phyloP scores from a whole-genome alignment of 2,113 vertebrate species.

The Athene noctua region DNA sequence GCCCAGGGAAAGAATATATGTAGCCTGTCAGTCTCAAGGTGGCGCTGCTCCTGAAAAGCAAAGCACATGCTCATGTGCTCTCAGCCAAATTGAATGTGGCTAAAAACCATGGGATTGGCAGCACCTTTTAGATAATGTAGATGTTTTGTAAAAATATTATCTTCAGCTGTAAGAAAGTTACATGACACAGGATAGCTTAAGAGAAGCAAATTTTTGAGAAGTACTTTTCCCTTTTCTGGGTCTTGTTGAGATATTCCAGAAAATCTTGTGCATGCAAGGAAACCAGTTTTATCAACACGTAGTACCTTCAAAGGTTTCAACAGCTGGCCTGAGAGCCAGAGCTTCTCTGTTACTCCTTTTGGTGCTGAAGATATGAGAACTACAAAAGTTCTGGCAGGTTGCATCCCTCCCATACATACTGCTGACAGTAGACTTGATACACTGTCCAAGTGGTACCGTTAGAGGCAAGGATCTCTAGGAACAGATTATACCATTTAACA shows the following conservation, averaged over 20 bases:
- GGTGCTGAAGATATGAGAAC: background rate
- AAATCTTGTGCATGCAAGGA: background rate
- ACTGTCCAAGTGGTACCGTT: fast-evolving
- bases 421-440: background rate
- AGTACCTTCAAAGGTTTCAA: background rate
- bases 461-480: background rate
- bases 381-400: background rate
- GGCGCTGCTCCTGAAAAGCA: background rate
- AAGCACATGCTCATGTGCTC: background rate
- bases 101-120: background rate
- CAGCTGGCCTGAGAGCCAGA: background rate
- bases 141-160: background rate
- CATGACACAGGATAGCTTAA: background rate
- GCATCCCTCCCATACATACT: background rate
- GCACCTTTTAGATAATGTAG: background rate
- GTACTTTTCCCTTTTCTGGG: background rate
- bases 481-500: background rate
- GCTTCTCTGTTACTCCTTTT: background rate
- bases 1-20: background rate
- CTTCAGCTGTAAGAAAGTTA: background rate
- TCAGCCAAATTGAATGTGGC: background rate
- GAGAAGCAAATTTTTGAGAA: background rate
- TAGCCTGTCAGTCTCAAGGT: background rate
- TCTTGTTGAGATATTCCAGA: background rate
- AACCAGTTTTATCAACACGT: background rate